Conservation (phyloP, 2,113 vertebrate genomes). For the Polypterus bichir region DNA sequence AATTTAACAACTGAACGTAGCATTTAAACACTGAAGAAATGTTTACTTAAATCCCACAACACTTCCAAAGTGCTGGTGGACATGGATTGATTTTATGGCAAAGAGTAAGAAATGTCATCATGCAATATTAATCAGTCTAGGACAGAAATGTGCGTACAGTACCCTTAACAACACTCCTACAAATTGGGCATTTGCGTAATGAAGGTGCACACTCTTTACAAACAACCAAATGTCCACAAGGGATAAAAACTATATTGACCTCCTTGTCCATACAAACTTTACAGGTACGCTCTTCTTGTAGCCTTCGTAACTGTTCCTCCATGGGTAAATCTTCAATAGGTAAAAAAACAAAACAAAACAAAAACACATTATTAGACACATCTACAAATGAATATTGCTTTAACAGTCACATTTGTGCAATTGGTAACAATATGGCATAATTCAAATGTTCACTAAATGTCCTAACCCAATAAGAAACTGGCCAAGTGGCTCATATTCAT, state of each 20-base stretch:
- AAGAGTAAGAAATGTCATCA: too few relatives aligned
- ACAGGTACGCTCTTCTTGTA: conserved; percentile 69
- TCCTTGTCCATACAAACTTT: conserved; percentile 79
- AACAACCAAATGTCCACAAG: conserved; percentile 69
- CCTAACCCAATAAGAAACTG: too few relatives aligned
- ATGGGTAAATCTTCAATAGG: conserved; percentile 49
- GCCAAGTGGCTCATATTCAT: too few relatives aligned
- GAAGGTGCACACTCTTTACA: conserved; percentile 68
- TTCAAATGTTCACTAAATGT: too few relatives aligned
- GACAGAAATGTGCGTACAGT: conserved; percentile 71
- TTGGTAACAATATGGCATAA: too few relatives aligned
- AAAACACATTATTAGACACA: neutral
- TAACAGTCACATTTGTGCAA: too few relatives aligned
- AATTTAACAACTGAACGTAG: too few relatives aligned
- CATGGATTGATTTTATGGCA: too few relatives aligned
- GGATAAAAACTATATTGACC: conserved; percentile 70
- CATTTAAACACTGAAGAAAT: too few relatives aligned
- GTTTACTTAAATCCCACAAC: too few relatives aligned
- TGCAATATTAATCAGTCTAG: conserved; percentile 7
- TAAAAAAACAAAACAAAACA: neutral
- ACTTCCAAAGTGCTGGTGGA: too few relatives aligned
- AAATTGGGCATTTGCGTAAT: conserved; percentile 67
- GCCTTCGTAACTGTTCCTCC: conserved; percentile 61
- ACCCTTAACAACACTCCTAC: conserved; percentile 64
- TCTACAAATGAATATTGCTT: too few relatives aligned